These are phyloP conservation scores for Apodemus speciosus DNA, from an alignment of 2,113 vertebrate genomes.

Conservation along the genomic window DNA sequence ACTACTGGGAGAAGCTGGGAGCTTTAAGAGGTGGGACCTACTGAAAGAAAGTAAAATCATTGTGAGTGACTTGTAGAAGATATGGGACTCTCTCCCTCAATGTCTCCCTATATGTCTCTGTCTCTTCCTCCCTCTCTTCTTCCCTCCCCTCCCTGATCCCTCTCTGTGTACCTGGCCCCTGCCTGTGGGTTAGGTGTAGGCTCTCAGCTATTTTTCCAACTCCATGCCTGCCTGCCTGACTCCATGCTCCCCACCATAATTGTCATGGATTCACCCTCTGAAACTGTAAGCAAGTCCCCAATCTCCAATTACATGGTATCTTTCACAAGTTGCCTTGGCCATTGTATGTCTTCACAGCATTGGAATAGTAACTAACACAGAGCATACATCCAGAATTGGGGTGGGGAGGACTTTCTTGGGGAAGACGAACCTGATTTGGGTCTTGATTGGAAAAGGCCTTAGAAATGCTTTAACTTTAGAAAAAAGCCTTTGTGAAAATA, in stretches of 20 bases:
- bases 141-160: too few relatives aligned
- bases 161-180: neutral
- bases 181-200: neutral
- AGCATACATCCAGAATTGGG: neutral
- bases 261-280: neutral
- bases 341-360: neutral
- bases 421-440: neutral
- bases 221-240: neutral
- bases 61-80: neutral
- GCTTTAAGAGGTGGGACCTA: neutral
- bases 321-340: too few relatives aligned
- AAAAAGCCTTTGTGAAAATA: conserved; percentile 34
- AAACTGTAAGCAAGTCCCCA: neutral
- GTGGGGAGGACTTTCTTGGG: neutral
- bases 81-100: neutral
- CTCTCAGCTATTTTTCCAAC: neutral
- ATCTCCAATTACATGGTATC: neutral
- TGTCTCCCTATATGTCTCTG: neutral
- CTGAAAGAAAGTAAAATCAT: neutral
- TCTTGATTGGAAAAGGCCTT: neutral
- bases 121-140: neutral
- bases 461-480: conserved; percentile 31
- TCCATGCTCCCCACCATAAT: neutral
- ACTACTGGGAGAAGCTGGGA: neutral
- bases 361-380: neutral